These are phyloP conservation scores for Echinarachnius parma DNA, from an alignment of 53 echinoderm and acorn worm species.

Conservation along the genomic window DNA sequence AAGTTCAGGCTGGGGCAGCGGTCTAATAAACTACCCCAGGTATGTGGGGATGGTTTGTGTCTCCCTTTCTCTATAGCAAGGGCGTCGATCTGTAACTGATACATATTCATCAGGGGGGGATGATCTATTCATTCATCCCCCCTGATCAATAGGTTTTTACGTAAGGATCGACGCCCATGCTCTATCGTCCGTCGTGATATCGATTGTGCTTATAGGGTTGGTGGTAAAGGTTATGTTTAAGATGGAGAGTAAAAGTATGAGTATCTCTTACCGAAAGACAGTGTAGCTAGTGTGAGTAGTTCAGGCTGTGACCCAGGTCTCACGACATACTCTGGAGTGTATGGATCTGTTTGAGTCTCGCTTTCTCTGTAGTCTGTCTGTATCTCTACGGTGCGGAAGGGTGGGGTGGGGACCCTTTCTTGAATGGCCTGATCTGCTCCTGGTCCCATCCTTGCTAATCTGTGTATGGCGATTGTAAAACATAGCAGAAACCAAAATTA, in stretches of 20 bases:
- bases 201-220: no score
- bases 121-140: no score
- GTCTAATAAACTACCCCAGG: no score
- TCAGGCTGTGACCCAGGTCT: slow-evolving; percentile 97
- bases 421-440: slow-evolving; percentile 65
- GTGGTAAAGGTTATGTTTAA: no score
- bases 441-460: slow-evolving; percentile 52
- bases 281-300: slow-evolving; percentile 88
- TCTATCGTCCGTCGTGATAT: no score
- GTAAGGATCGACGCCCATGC: no score
- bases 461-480: neutral
- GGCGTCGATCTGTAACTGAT: no score
- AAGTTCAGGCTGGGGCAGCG: no score
- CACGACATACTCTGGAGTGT: slow-evolving; percentile 97
- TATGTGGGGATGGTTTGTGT: no score
- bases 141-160: no score
- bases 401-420: slow-evolving; percentile 82
- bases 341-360: slow-evolving; percentile 96
- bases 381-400: slow-evolving; percentile 79
- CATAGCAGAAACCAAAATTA: neutral
- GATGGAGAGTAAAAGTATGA: neutral
- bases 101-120: no score
- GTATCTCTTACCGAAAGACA: slow-evolving; percentile 74
- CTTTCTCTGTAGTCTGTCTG: slow-evolving; percentile 99
- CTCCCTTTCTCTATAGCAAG: no score